Conservation (phyloP, 2,797 vertebrate species). For the Pseudochirops corinnae region DNA sequence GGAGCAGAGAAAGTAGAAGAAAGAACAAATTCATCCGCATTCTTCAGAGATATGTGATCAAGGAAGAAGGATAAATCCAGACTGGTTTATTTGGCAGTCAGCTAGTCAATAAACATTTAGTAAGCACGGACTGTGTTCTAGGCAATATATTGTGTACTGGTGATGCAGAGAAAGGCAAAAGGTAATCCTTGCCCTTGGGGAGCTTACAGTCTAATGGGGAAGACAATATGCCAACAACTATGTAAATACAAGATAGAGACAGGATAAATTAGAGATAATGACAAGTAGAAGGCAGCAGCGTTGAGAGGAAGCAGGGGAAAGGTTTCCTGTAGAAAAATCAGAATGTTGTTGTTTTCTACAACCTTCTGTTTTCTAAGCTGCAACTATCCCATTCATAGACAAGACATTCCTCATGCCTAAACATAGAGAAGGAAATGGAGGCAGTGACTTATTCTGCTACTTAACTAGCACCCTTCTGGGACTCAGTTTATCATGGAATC, state of each 20-base stretch:
- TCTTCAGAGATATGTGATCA: background rate
- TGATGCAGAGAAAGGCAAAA: background rate
- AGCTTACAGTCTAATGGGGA: background rate
- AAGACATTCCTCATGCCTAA: slow-evolving; percentile 12
- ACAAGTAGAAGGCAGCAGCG: background rate
- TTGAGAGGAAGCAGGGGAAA: background rate
- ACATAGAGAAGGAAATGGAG: slow-evolving; percentile 4
- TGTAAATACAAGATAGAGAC: background rate
- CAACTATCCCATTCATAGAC: background rate
- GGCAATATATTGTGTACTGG: background rate
- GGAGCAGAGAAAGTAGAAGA: background rate
- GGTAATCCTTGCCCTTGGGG: background rate
- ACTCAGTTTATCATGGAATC: background rate
- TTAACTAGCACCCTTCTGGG: background rate
- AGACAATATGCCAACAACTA: background rate
- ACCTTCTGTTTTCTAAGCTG: slow-evolving; percentile 13
- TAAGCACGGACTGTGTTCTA: background rate
- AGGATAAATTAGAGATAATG: background rate
- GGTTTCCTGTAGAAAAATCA: background rate
- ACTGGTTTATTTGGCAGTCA: background rate
- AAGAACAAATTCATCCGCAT: background rate
- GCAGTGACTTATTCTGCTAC: background rate
- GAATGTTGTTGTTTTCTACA: background rate
- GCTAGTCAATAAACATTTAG: background rate
- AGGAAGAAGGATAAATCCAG: background rate